Evolutionary conservation across 2,113 vertebrate genomes (phyloP).

Genomic region (Python bivittatus): DNA sequence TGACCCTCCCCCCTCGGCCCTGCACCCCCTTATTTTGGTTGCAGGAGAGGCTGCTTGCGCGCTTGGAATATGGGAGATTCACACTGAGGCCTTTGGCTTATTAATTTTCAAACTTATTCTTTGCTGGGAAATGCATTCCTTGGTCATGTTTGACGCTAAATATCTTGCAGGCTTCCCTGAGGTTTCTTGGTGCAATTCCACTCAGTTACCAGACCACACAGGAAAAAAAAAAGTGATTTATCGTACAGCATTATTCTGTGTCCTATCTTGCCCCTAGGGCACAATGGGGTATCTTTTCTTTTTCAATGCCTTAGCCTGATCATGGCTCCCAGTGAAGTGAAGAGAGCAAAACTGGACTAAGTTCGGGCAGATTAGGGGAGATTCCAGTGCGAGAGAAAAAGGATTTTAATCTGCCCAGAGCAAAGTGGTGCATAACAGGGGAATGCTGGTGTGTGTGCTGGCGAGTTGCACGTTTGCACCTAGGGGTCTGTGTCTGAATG

Average conservation of each 20-base stretch:
- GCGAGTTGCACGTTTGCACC: background rate
- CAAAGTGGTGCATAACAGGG: background rate
- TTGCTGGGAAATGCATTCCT: conserved; percentile 25
- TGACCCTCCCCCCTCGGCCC: background rate
- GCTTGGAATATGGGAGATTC: conserved; percentile 14
- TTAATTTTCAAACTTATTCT: background rate
- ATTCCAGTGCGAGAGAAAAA: too few species aligned
- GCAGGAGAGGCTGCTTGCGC: conserved; percentile 4
- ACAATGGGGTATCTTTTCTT: background rate
- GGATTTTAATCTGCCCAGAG: background rate
- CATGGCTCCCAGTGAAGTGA: too few species aligned
- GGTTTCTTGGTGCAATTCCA: conserved; percentile 24
- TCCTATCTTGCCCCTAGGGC: background rate
- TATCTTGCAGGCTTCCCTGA: background rate
- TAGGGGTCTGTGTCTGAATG: background rate
- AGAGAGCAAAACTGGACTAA: too few species aligned
- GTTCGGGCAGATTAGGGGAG: too few species aligned
- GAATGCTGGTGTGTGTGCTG: background rate
- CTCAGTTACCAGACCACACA: conserved; percentile 51
- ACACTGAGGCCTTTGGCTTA: background rate
- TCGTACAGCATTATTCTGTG: background rate
- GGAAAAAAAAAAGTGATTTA: background rate
- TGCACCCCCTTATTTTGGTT: conserved; percentile 27
- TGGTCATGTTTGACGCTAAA: conserved; percentile 17
- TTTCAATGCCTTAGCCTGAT: too few species aligned